Evolutionary conservation across 2,113 vertebrate genomes (phyloP), one percentile per base, ranked within the genome.

Genomic region (Oryzias celebensis): DNA sequence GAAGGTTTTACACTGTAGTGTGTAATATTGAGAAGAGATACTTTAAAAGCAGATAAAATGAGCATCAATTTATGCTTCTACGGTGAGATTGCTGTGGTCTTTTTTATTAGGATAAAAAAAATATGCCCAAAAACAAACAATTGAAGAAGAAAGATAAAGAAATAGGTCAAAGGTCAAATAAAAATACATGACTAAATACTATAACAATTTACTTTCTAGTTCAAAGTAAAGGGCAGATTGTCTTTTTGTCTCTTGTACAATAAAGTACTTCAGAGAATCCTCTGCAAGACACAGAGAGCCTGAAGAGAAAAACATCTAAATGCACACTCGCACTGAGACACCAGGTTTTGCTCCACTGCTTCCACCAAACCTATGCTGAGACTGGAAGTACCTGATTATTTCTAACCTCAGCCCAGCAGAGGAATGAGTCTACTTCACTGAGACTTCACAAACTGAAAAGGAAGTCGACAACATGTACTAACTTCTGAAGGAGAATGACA

Each of bases 321-420:
- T 17, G 53, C 43, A 64, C 58, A 63, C 23, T 49, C 58, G 47
- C 48, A 51, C 59, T 23, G 28, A 46, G 58, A 41, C 68, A 58
- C 60, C 66, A 61, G 10, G 61, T n/a, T 71, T 58, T 57, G 65
- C 75, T 76, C 55, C 54, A 15, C 68, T 42, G 58, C 68, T 57
- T 56, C 7, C 46, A 79, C 73, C 64, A 66, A 72, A 80, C 78
- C 68, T 73, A 65, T 43, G 26, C 52, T 36, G 53, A 49, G 69
- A 67, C 57, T 14, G 60, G 50, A 43, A 67, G 52, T 4, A 68
- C 48, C 50, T 51, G 73, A 69, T 36, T 5, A 74, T 78, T 62
- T 76, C 14, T 69, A 51, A 71, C 78, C 73, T 67, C 48, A 41
- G 54, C 60, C 46, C 81, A 69, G 76, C 69, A 67, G 64, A 67